These are phyloP conservation scores for Heteromyza rotundicornis DNA, from an alignment of 2,888 invertebrate species.

Conservation along the genomic window DNA sequence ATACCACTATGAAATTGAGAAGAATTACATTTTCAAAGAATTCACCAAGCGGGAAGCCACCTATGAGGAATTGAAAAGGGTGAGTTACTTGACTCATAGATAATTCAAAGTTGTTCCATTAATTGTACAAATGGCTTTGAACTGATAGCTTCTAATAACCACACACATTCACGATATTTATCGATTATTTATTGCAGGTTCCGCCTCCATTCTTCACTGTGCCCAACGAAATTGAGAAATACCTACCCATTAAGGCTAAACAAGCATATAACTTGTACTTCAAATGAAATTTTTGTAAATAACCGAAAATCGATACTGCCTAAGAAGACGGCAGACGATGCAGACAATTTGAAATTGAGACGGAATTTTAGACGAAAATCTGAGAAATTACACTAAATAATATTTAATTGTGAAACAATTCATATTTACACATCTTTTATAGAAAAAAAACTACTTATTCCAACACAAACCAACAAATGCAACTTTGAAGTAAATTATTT, in stretches of 20 bases:
- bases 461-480: too few species aligned
- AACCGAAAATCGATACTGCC: neutral
- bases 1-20: conserved; percentile 78
- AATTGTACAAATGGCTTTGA: too few species aligned
- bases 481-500: too few species aligned
- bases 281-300: conserved; percentile 30
- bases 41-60: conserved; percentile 80
- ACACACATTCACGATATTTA: neutral
- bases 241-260: conserved; percentile 67
- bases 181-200: conserved; percentile 60
- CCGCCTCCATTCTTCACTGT: conserved; percentile 70
- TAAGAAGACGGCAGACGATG: neutral
- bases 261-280: conserved; percentile 62
- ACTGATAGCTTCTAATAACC: neutral
- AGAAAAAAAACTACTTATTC: too few species aligned
- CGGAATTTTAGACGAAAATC: too few species aligned
- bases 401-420: too few species aligned
- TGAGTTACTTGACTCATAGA: conserved; percentile 50
- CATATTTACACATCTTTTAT: too few species aligned
- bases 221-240: conserved; percentile 72
- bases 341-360: too few species aligned
- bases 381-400: too few species aligned
- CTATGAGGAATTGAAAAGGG: conserved; percentile 70
- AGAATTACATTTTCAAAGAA: conserved; percentile 82
- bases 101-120: neutral